Evolutionary conservation across 2,113 vertebrate genomes (phyloP).

Genomic region (Ciconia stormi): DNA sequence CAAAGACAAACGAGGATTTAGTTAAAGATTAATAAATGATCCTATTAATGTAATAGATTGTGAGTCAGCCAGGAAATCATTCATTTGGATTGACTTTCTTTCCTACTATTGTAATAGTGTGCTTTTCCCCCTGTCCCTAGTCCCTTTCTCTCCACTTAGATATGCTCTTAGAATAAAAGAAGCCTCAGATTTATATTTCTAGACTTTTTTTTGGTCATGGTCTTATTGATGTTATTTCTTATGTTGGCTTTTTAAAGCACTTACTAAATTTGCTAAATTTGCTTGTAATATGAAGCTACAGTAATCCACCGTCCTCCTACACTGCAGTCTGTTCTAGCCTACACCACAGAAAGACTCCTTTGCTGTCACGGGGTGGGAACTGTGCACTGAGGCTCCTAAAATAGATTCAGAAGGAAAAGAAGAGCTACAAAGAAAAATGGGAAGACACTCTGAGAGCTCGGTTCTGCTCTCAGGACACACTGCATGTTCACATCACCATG

Average conservation of each 20-base stretch:
- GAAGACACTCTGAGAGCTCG: neutral
- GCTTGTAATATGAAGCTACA: constrained; percentile 4
- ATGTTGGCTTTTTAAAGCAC: constrained; percentile 32
- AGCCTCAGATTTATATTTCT: neutral
- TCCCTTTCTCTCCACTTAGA: neutral
- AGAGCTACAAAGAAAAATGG: neutral
- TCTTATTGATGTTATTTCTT: constrained; percentile 32
- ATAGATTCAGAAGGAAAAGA: constrained; percentile 38
- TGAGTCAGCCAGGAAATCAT: neutral
- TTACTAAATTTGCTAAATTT: constrained; percentile 58
- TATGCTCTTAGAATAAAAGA: neutral
- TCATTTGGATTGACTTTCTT: neutral
- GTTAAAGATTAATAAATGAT: neutral
- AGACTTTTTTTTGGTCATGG: neutral
- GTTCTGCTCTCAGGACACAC: neutral
- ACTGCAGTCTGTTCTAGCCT: constrained; percentile 54
- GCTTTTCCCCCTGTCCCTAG: neutral
- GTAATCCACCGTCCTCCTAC: constrained; percentile 48
- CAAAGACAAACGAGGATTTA: neutral
- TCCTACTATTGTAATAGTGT: neutral
- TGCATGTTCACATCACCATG: neutral
- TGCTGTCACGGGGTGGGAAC: constrained; percentile 6
- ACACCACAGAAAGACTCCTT: constrained; percentile 6
- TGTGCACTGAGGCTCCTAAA: constrained; percentile 12
- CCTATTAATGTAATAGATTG: neutral